A percentile compares a stretch with the other conserved stretches of the same genome.
Conservation (phyloP, 2,888 invertebrate genomes). For the Vanessa cardui region DNA sequence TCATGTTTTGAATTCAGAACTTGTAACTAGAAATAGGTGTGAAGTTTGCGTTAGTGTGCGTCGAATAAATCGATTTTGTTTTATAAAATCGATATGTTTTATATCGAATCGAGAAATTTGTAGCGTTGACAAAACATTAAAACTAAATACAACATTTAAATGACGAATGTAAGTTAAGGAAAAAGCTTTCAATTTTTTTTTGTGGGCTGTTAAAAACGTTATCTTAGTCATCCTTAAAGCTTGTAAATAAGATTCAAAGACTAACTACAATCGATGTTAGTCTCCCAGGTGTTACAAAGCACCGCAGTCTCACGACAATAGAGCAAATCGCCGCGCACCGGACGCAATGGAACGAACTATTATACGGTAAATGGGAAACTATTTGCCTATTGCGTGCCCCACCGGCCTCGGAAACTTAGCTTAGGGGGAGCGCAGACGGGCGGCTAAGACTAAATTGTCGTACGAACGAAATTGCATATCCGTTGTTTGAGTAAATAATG, state of each 20-base stretch:
- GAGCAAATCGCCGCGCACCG: constrained; percentile 65
- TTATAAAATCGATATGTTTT: background rate
- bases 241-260: background rate
- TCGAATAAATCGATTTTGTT: background rate
- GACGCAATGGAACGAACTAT: constrained; percentile 62
- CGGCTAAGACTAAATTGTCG: constrained; percentile 11
- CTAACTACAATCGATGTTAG: background rate
- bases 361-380: constrained; percentile 75
- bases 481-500: background rate
- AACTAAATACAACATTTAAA: no score
- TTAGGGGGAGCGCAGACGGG: constrained; percentile 18
- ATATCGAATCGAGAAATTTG: background rate
- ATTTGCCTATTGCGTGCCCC: constrained; percentile 66
- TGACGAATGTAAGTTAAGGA: no score
- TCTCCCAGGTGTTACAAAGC: constrained; percentile 24
- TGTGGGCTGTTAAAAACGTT: no score
- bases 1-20: constrained; percentile 14
- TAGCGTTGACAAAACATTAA: no score
- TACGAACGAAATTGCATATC: background rate
- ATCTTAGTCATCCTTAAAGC: background rate
- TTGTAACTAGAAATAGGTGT: constrained; percentile 9
- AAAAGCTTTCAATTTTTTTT: no score
- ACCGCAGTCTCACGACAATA: constrained; percentile 67
- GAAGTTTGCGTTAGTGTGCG: background rate
- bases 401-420: constrained; percentile 43